Base-by-base conservation (phyloP, 2,888 invertebrate species). In the Colletes collaris region DNA sequence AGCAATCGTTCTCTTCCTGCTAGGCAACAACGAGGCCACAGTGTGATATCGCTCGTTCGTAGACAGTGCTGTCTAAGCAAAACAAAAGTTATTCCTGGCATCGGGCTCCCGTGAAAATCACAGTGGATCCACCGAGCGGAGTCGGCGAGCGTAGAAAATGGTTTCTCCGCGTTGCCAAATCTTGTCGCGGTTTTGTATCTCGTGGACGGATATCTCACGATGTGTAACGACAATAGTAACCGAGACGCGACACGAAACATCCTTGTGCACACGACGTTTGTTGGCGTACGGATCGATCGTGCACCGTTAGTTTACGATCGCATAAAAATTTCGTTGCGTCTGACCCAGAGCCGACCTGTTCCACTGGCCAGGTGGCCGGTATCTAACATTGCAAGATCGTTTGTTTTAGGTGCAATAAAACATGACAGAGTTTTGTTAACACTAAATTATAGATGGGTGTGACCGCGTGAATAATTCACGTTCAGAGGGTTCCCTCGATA, bases 61-160 rank as follows among this genome's bases (percentile, higher is more conserved):
- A 55, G 60, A 68, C 56, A 50, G 52, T 37, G 27, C 52, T 19
- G 72, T 53, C 65, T 58, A 80, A 85, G 72, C 67, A 75, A 77
- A 77, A 78, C 74, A 60, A 67, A 49, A 49, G 59, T 72, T 76
- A 83, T 74, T 77, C 53, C 56, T 69, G 73, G 76, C 79, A 46
- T 63, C 71, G 72, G 40, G 27, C 27, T 13, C 46, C 40, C 52
- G 65, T 6, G 73, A 65, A 71, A 79, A 77, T 73, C 37, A 11
- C 58, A 40, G 62, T 68, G 67, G 70, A 76, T 72, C 59, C 44
- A 65, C 16, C 52, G 52, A n/a, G n/a, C 56, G 46, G 11, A 40
- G 8, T 40, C 55, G 44, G 16, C 62, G 49, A 27, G 16, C 50
- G 52, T 35, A 55, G 62, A 73, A 78, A 75, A 66, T 60, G 55